Conservation (phyloP, 2,113 vertebrate species). For the Capra hircus region DNA sequence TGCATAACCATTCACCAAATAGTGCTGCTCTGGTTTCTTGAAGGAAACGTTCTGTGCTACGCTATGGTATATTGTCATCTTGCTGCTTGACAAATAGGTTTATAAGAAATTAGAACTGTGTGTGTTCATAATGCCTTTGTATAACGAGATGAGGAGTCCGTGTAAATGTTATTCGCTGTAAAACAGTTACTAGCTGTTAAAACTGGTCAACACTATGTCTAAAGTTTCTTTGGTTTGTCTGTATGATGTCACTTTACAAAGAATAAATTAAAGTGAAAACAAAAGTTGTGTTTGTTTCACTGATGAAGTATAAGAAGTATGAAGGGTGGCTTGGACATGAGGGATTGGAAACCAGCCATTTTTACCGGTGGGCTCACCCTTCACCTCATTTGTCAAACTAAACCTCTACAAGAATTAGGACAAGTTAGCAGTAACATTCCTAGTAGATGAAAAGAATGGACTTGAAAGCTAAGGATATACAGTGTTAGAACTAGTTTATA, state of each 20-base stretch:
- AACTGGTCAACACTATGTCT: conserved; percentile 49
- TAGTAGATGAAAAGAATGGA: background rate
- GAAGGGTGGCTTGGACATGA: background rate
- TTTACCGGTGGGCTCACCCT: background rate
- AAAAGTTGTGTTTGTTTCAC: conserved; percentile 44
- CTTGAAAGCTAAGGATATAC: background rate
- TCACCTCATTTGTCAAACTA: background rate
- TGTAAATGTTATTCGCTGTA: background rate
- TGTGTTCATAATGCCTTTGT: conserved; percentile 36
- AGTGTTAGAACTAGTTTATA: background rate
- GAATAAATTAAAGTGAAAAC: conserved; percentile 76
- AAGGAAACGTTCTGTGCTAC: conserved; percentile 32
- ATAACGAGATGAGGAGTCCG: conserved; percentile 39
- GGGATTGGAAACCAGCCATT: background rate
- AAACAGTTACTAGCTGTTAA: conserved; percentile 62
- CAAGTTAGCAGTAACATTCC: background rate
- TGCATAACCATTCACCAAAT: conserved; percentile 55
- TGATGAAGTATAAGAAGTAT: background rate
- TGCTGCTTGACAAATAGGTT: conserved; percentile 67
- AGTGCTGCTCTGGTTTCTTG: conserved; percentile 49
- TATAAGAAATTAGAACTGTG: conserved; percentile 61
- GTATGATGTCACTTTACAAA: conserved; percentile 66
- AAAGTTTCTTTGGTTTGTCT: conserved; percentile 73
- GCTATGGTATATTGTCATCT: conserved; percentile 51
- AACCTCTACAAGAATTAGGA: background rate